phyloP scores from a whole-genome alignment of 2,113 vertebrate genomes.

The Brachirus orientalis region DNA sequence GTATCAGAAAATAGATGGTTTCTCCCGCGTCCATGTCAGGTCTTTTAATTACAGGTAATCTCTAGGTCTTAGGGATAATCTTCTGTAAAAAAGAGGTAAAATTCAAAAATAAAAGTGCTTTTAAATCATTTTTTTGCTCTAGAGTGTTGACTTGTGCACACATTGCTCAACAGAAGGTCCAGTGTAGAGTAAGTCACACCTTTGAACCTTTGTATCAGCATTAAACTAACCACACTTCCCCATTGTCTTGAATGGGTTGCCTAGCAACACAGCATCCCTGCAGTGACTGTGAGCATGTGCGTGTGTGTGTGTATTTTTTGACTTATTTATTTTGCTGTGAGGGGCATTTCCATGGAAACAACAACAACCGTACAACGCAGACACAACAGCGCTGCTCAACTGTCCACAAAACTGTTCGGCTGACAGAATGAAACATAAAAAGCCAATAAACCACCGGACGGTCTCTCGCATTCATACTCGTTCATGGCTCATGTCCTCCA shows the following conservation, averaged over 20 bases:
- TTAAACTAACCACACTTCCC: conserved; percentile 59
- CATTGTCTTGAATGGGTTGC: conserved; percentile 65
- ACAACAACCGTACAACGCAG: conserved; percentile 32
- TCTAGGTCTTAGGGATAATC: conserved; percentile 38
- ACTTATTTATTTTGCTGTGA: conserved; percentile 42
- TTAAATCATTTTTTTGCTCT: conserved; percentile 49
- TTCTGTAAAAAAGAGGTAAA: conserved; percentile 35
- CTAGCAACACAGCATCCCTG: conserved; percentile 72
- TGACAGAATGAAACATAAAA: conserved; percentile 14
- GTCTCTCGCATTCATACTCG: conserved; percentile 9
- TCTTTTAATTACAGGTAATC: conserved; percentile 21
- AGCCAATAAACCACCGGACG: conserved; percentile 1
- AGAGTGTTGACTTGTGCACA: conserved; percentile 47
- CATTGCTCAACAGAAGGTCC: conserved; percentile 27
- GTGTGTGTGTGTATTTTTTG: no score
- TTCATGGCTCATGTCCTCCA: conserved; percentile 14
- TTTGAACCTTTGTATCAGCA: conserved; percentile 67
- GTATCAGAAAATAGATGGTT: no score
- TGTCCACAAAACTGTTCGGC: conserved; percentile 32
- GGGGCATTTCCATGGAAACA: conserved; percentile 74
- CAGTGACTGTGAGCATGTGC: conserved; percentile 20
- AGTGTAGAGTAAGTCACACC: conserved; percentile 41
- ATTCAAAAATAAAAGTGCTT: conserved; percentile 41
- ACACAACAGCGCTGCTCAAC: conserved; percentile 12
- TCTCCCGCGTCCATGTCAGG: no score